phyloP scores from a whole-genome alignment of 2,797 vertebrate genomes.

The Sphenodon punctatus region DNA sequence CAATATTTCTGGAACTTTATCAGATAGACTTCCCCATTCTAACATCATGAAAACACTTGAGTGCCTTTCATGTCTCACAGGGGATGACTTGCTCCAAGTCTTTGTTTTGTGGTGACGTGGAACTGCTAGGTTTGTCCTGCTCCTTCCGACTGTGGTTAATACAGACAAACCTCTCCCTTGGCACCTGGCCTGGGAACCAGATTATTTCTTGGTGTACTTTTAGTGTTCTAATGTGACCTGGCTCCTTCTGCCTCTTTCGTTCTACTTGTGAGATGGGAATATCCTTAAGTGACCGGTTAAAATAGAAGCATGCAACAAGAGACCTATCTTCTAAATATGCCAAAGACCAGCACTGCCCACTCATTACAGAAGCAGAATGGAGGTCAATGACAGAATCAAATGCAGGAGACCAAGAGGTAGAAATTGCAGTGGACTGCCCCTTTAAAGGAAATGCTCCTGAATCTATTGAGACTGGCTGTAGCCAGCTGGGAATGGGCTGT shows the following conservation, averaged over 20 bases:
- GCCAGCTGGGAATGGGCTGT: too few relatives aligned
- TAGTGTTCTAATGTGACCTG: neutral
- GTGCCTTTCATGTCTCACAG: neutral
- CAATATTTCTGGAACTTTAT: neutral
- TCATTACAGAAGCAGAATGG: neutral
- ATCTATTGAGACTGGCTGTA: too few relatives aligned
- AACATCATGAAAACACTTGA: neutral
- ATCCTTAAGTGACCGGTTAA: neutral
- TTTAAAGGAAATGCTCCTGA: too few relatives aligned
- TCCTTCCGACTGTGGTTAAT: conserved; percentile 16
- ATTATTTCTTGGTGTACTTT: neutral
- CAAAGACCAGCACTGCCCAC: neutral
- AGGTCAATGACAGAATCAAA: neutral
- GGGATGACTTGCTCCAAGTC: conserved; percentile 32
- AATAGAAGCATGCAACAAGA: neutral
- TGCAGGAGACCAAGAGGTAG: neutral
- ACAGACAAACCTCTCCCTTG: conserved; percentile 41
- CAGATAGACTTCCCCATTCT: neutral
- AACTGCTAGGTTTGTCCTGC: neutral
- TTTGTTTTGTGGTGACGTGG: fast-evolving
- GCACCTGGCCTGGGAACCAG: conserved; percentile 21
- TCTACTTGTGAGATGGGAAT: neutral
- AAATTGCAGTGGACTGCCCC: neutral
- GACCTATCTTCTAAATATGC: fast-evolving
- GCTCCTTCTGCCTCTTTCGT: neutral